Evolutionary conservation across 2,113 vertebrate genomes (phyloP), one percentile per base, ranked within the genome.

Genomic region (Tinamus guttatus): DNA sequence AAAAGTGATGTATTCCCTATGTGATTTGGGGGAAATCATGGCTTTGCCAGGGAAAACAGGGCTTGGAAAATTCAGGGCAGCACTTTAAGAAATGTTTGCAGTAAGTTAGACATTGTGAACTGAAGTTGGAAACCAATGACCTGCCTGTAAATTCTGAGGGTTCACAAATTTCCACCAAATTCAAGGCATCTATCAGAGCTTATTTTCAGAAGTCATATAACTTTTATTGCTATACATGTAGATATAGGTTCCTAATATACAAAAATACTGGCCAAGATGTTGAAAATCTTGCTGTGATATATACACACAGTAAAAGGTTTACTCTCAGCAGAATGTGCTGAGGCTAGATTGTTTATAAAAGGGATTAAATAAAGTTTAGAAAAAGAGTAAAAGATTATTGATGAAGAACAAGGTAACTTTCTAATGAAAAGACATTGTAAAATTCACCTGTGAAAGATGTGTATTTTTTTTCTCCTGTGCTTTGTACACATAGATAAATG

Each of bases 281-380:
- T 43, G 69, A 84, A 69, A 40, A 43, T 86, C 65, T 92, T 41
- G 41, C 87, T 85, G 38, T 0, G 5, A 52, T 84, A 49, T 32
- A 43, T 32, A 49, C 7, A 38, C 15, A 17, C 16, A 65, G 69
- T 27, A 62, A 60, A 88, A 59, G 19, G 52, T 34, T 77, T 51
- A 58, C 65, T 52, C 40, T 52, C 27, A 86, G 47, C 58, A 62
- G 52, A 88, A 79, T 38, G 65, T 79, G 38, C 51, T 0, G 2
- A 78, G 47, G 2, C 1, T 43, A 75, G 38, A 76, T 81, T 92
- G 49, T 92, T 93, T 90, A 86, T 63, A 24, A 63, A 97, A 95
- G 70, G 34, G 73, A 93, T 93, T 87, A 85, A 85, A 89, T 81
- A 84, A 80, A 45, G 77, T 87, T 93, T 63, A 93, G 65, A 90